These are phyloP conservation scores for Ips nitidus DNA, from an alignment of 1,140 invertebrate genomes.

Conservation along the genomic window DNA sequence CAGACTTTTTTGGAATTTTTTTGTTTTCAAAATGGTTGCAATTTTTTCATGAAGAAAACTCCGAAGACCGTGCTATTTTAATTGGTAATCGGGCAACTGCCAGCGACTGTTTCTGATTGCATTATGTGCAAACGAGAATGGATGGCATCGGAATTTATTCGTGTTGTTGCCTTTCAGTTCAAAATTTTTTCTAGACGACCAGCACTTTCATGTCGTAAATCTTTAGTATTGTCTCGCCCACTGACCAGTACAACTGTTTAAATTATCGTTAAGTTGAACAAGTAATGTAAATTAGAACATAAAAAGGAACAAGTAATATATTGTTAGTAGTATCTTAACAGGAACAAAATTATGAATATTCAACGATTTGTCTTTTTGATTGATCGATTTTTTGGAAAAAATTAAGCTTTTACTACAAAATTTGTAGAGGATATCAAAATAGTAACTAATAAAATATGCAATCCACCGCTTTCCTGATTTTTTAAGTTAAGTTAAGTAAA, in stretches of 20 bases:
- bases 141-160: slow-evolving; percentile 8
- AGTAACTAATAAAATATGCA: no score
- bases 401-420: no score
- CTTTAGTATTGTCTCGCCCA: slow-evolving; percentile 29
- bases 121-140: slow-evolving; percentile 15
- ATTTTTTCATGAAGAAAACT: background rate
- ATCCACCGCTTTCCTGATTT: no score
- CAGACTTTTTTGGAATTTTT: background rate
- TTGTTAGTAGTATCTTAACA: no score
- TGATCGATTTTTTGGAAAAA: no score
- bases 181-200: slow-evolving; percentile 25
- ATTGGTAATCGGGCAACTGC: background rate
- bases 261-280: no score
- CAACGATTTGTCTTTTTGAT: no score
- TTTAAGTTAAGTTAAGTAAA: no score
- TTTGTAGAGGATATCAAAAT: no score
- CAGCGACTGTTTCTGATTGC: background rate
- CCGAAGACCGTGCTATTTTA: background rate
- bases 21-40: background rate
- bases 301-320: no score
- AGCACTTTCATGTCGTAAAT: slow-evolving; percentile 14
- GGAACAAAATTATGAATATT: no score
- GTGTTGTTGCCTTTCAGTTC: slow-evolving; percentile 10
- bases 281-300: no score
- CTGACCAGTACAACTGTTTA: background rate